Base-by-base conservation (phyloP, 2,797 vertebrate genomes). In the Oceanodroma leucorhoa region DNA sequence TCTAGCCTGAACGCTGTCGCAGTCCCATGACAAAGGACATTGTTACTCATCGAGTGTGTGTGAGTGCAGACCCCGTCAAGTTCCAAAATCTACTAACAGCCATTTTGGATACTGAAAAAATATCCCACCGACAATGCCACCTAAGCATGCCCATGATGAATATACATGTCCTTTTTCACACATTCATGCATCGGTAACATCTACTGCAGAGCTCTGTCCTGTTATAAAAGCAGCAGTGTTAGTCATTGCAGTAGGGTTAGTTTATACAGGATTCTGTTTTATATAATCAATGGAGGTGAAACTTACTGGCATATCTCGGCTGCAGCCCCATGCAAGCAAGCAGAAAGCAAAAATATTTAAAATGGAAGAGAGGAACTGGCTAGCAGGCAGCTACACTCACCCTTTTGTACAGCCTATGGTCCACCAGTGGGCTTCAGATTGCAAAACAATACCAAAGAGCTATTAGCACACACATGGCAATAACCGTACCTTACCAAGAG, bases 401-500 rank as follows among this genome's bases (percentile, higher is more conserved):
- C 99, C 99, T 99, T 99, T 99, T 99, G 99, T 99, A 99, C 99
- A 99, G 99, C 99, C 99, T 99, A 99, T 99, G 99, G 99, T 99
- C 99, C 99, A 99, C 99, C 99, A 99, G 99, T 98, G 99, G 99
- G 99, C 99, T 99, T 99, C 98, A 98, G 99, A 99, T 98, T 99
- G 99, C 99, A 99, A 99, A 99, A 99, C 99, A 99, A 99, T 98
- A 99, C 98, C 99, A 99, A 98, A 99, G 98, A 99, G 99, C 99
- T 99, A 99, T 99, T 99, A 99, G 99, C 99, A 99, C 96, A 98
- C 97, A 98, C 97, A 98, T 96, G 98, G 97, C 97, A 97, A 94
- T 94, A 95, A 96, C 97, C 87, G 5, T 95, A 96, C 95, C 96
- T 97, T 95, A 95, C 95, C 79, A 95, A 97, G n/a, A 96, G 96